These are phyloP conservation scores for Chamaetylas fuelleborni DNA, from an alignment of 2,113 vertebrate genomes.

Conservation along the genomic window DNA sequence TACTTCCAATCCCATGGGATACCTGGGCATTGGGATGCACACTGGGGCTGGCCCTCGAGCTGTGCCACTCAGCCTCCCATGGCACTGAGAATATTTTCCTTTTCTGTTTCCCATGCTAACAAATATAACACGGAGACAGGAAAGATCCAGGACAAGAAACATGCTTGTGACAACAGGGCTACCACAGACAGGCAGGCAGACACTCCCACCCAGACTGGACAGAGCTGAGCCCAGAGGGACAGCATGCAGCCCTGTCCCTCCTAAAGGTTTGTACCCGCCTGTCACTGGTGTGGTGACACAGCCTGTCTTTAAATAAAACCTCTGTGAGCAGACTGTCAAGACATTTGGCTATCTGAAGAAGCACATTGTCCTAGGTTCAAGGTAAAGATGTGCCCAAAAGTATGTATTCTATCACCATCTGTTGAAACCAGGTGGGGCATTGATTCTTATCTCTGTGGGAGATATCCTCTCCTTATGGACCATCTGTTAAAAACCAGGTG, in stretches of 20 bases:
- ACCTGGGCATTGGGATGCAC: fast-evolving
- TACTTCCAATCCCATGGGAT: fast-evolving
- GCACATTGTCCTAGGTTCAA: not conserved
- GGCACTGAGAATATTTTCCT: not conserved
- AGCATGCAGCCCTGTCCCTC: not conserved
- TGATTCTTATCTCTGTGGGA: too few relatives aligned
- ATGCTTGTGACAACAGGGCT: fast-evolving
- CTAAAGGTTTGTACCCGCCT: not conserved
- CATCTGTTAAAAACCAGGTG: too few relatives aligned
- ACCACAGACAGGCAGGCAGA: not conserved
- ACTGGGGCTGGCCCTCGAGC: fast-evolving
- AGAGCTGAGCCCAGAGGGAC: not conserved
- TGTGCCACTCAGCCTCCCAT: not conserved
- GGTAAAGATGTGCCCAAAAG: too few relatives aligned
- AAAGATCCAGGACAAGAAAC: not conserved
- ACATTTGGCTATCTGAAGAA: not conserved
- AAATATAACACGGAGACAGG: not conserved
- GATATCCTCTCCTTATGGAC: too few relatives aligned
- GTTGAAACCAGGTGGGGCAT: too few relatives aligned
- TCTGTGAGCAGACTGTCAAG: not conserved
- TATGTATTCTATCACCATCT: too few relatives aligned
- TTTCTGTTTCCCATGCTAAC: not conserved
- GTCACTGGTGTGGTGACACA: not conserved
- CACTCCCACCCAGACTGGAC: not conserved
- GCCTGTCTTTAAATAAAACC: not conserved